Conservation (phyloP, 2,113 vertebrate genomes). For the Emberiza fucata region DNA sequence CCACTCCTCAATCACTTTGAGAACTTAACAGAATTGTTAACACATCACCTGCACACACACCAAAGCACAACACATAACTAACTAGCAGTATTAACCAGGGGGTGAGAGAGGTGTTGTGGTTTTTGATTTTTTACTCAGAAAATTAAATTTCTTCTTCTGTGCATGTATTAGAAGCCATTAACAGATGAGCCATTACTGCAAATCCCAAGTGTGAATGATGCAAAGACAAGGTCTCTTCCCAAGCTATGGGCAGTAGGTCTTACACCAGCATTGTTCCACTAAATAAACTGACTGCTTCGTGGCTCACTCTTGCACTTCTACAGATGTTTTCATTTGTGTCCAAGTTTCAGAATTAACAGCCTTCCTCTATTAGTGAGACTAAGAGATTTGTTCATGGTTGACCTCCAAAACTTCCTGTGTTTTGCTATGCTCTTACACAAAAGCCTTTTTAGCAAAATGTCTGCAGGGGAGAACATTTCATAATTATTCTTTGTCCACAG, state of each 20-base stretch:
- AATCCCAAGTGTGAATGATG: background rate
- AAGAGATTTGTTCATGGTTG: background rate
- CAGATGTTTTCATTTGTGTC: background rate
- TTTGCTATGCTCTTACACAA: background rate
- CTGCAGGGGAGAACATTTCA: background rate
- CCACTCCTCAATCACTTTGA: background rate
- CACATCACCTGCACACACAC: background rate
- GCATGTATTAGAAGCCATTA: background rate
- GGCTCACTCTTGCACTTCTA: background rate
- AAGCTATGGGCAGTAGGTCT: background rate
- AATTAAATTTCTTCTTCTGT: background rate
- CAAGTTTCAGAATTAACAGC: background rate
- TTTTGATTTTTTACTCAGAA: background rate
- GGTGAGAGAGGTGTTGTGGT: accelerated
- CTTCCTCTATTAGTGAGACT: background rate
- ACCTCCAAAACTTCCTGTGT: background rate
- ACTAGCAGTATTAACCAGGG: background rate
- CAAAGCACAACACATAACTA: background rate
- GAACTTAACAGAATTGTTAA: background rate
- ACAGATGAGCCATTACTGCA: background rate
- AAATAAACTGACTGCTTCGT: background rate
- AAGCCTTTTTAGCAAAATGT: background rate
- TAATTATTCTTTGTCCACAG: background rate
- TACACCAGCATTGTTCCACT: no score
- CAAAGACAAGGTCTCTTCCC: background rate